A percentile compares a stretch with the other conserved stretches of the same genome.
Evolutionary conservation across 2,113 vertebrate species (phyloP).

Genomic region (Picathartes gymnocephalus): DNA sequence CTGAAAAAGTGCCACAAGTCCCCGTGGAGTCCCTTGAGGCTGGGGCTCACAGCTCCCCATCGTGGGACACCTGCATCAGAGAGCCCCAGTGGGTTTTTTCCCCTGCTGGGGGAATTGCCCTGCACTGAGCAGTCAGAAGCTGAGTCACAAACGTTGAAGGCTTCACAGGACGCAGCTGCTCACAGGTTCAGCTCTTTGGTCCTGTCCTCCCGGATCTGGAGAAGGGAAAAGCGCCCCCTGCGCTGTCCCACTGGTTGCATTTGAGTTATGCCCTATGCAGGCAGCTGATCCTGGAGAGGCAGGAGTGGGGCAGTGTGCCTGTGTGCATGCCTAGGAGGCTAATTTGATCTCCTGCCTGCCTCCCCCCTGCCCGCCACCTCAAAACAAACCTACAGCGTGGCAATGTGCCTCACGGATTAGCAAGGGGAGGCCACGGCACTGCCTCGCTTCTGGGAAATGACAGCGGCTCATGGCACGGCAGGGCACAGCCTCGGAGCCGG

Average conservation of each 20-base stretch:
- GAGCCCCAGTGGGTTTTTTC: fast-evolving
- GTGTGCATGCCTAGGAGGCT: neutral
- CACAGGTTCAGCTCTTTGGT: neutral
- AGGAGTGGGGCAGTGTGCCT: neutral
- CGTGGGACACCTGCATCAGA: fast-evolving
- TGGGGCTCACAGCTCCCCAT: neutral
- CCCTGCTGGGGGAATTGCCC: neutral
- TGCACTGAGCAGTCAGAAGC: neutral
- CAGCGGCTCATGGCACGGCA: neutral
- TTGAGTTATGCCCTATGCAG: no score
- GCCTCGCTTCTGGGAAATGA: slow-evolving; percentile 2
- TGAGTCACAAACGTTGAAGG: fast-evolving
- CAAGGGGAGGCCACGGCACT: neutral
- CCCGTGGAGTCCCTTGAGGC: neutral
- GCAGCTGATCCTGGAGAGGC: neutral
- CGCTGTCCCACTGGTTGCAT: fast-evolving
- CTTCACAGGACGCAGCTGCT: neutral
- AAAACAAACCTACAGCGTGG: neutral
- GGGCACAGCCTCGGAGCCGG: neutral
- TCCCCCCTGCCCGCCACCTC: neutral
- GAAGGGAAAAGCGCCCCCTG: neutral
- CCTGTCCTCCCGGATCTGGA: neutral
- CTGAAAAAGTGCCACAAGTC: neutral
- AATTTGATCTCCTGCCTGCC: neutral
- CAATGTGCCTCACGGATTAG: neutral